These are phyloP conservation scores for Tolypeutes matacus DNA, from an alignment of 2,797 vertebrate species.

Conservation along the genomic window DNA sequence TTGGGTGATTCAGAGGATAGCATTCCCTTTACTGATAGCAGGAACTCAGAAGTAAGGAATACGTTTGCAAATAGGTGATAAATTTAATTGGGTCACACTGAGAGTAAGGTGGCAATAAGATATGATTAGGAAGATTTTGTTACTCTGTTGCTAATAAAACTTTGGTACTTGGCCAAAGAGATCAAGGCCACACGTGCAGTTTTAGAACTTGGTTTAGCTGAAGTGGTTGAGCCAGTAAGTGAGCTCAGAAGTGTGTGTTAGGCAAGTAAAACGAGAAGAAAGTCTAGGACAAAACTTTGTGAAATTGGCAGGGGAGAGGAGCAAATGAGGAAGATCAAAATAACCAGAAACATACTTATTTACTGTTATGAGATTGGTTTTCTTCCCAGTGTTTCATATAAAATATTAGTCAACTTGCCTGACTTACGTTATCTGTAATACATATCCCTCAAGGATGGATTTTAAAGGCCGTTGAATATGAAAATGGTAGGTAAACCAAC, in stretches of 20 bases:
- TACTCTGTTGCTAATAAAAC: constrained; percentile 26
- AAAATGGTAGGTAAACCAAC: neutral
- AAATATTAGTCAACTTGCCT: neutral
- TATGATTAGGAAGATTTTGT: neutral
- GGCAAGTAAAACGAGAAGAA: neutral
- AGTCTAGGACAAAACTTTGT: neutral
- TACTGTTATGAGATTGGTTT: neutral
- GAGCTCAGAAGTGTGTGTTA: neutral
- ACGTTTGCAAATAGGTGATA: neutral
- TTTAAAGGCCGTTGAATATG: neutral
- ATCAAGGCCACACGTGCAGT: neutral
- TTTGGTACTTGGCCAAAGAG: neutral
- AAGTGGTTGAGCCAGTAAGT: neutral
- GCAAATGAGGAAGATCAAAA: neutral
- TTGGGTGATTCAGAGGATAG: neutral
- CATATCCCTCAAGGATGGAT: neutral
- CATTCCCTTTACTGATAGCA: neutral
- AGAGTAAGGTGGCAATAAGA: neutral
- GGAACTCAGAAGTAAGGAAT: neutral
- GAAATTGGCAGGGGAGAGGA: constrained; percentile 21
- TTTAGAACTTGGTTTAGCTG: neutral
- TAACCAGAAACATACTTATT: neutral
- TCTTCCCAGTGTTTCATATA: neutral
- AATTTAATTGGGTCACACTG: neutral
- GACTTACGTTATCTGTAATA: neutral